Base-by-base conservation (phyloP, 1,140 invertebrate genomes). In the Eurosta solidaginis region DNA sequence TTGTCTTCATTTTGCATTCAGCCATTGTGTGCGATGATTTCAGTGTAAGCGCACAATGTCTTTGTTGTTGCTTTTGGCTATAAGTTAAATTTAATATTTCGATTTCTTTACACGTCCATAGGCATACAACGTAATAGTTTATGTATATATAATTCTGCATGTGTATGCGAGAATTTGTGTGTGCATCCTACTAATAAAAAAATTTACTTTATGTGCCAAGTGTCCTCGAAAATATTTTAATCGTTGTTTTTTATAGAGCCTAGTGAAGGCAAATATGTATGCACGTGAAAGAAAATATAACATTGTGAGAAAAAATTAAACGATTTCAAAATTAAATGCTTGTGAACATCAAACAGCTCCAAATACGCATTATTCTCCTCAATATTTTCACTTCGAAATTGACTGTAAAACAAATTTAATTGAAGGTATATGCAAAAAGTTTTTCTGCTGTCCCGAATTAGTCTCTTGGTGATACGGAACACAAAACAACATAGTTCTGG, bases 181-280 rank as follows among this genome's bases (percentile, higher is more conserved):
- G 14, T 63, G 29, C 6, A n/a, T 33, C 29, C 33, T 40, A 36
- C 54, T 63, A 68, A 68, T 68, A 68, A 68, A 68, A 68, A 22
- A 40, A 25, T 40, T 4, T 68, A 68, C 59, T 68, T 68, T 68
- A 68, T 68, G 59, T 29, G 29, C 27, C 25, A 68, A 68, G n/a
- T 42, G 59, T 68, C 59, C 59, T 68, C 59, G 59, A 68, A 68
- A 68, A 68, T 25, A 25, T 52, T 52, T 52, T 52, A 25, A 52
- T 52, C 49, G 49, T 6, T 17, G 6, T 12, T 7, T n/a, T 29
- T 63, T 17, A 63, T 63, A 25, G 54, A 33, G 22, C 17, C 54
- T 17, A 20, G 7, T n/a, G 33, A 36, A 27, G 29, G 59, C 33
- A n/a, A n/a, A n/a, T n/a, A n/a, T n/a, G n/a, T n/a, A n/a, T n/a